Conservation (phyloP, 2,797 vertebrate genomes). For the Galagoides demidoff region DNA sequence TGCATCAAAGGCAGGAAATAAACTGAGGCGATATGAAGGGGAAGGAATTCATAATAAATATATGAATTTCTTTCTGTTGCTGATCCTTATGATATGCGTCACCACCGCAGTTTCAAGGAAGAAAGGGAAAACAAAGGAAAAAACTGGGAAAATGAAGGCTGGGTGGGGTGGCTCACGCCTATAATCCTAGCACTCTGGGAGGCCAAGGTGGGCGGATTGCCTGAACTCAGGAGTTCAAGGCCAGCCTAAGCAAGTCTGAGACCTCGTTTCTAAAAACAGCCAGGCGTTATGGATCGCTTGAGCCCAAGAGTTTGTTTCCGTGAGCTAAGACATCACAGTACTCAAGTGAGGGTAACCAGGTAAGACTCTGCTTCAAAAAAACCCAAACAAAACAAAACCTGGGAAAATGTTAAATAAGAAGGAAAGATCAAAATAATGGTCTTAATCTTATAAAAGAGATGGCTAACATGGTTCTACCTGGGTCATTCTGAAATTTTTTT, state of each 20-base stretch:
- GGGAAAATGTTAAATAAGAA: not conserved
- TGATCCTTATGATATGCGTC: not conserved
- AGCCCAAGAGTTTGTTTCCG: no score
- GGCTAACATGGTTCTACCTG: not conserved
- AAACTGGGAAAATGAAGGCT: not conserved
- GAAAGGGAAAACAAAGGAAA: not conserved
- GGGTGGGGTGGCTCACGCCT: no score
- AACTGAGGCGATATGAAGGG: not conserved
- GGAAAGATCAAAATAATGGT: not conserved
- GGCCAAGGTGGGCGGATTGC: no score
- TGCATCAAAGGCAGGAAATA: not conserved
- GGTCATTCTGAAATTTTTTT: no score
- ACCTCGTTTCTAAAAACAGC: no score
- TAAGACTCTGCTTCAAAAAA: no score
- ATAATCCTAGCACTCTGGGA: no score
- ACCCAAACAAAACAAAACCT: not conserved
- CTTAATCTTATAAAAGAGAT: not conserved
- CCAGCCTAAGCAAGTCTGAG: no score
- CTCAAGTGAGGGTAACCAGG: no score
- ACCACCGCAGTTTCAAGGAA: not conserved
- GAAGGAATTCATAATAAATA: not conserved
- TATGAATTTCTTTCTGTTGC: not conserved
- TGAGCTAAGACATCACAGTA: no score
- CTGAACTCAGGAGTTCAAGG: no score
- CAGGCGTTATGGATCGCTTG: no score